These are phyloP conservation scores for Thera obeliscata DNA, from an alignment of 2,888 invertebrate species.

Conservation along the genomic window DNA sequence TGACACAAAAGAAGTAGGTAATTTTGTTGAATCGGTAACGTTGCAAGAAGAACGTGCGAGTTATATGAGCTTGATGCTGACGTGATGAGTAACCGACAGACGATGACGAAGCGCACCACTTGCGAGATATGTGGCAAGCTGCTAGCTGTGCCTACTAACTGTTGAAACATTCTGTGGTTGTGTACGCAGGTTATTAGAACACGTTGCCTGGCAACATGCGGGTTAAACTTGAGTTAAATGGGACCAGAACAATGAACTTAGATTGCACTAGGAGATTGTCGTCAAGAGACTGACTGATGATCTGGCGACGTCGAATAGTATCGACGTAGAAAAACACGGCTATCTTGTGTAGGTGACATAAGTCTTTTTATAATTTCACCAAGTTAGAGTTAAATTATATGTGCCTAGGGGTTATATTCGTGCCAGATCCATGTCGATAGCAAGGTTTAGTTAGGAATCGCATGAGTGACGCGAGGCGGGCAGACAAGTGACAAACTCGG, in stretches of 20 bases:
- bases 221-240: slow-evolving; percentile 5
- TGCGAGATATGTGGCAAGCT: slow-evolving; percentile 9
- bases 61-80: not conserved
- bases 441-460: no score
- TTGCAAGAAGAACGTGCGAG: not conserved
- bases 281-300: not conserved
- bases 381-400: no score
- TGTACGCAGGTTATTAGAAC: slow-evolving; percentile 16
- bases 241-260: slow-evolving; percentile 15
- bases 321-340: no score
- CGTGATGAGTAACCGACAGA: slow-evolving; percentile 12
- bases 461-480: no score
- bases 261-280: not conserved
- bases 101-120: slow-evolving; percentile 11
- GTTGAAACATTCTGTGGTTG: slow-evolving; percentile 2
- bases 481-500: no score
- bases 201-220: slow-evolving; percentile 19
- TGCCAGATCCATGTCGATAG: no score
- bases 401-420: no score
- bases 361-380: no score
- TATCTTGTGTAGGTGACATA: no score
- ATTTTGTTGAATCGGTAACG: slow-evolving; percentile 11
- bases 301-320: no score
- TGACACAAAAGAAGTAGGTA: slow-evolving; percentile 6
- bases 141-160: slow-evolving; percentile 1